These are phyloP conservation scores for Heliconius nattereri DNA, from an alignment of 1,140 invertebrate species.

Conservation along the genomic window DNA sequence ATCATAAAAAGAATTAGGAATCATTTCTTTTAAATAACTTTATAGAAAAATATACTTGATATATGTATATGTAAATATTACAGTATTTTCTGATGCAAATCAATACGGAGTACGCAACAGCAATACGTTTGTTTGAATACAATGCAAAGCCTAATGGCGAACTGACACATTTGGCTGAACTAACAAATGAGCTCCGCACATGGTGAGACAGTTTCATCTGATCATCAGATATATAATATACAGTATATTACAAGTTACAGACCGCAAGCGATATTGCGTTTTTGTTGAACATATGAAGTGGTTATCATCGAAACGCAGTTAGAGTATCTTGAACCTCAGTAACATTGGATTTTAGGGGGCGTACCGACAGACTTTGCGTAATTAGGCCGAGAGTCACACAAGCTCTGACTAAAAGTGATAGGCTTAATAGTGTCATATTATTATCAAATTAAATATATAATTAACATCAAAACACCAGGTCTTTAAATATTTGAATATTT, in stretches of 20 bases:
- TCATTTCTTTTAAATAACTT: background rate
- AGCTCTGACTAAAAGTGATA: no score
- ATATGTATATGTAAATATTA: background rate
- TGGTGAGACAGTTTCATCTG: background rate
- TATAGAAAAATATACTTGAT: background rate
- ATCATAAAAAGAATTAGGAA: no score
- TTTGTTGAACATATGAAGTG: no score
- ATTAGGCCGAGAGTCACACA: no score
- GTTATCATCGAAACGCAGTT: no score
- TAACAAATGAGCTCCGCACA: background rate
- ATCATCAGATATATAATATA: background rate
- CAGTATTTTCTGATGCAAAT: conserved; percentile 5
- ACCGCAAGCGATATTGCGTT: background rate
- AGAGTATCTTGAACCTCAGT: no score
- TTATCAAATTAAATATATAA: no score
- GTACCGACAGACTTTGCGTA: no score
- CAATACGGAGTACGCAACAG: background rate
- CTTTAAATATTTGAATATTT: no score
- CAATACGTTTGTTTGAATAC: conserved; percentile 7
- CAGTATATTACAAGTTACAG: background rate
- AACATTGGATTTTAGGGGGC: no score
- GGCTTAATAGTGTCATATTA: no score
- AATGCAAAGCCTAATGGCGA: conserved; percentile 5
- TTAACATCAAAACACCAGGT: no score
- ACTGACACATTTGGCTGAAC: background rate